Percentiles rank a stretch among this genome's conserved stretches.
Evolutionary conservation across 1,140 invertebrate species (phyloP).

Genomic region (Episyrphus balteatus): DNA sequence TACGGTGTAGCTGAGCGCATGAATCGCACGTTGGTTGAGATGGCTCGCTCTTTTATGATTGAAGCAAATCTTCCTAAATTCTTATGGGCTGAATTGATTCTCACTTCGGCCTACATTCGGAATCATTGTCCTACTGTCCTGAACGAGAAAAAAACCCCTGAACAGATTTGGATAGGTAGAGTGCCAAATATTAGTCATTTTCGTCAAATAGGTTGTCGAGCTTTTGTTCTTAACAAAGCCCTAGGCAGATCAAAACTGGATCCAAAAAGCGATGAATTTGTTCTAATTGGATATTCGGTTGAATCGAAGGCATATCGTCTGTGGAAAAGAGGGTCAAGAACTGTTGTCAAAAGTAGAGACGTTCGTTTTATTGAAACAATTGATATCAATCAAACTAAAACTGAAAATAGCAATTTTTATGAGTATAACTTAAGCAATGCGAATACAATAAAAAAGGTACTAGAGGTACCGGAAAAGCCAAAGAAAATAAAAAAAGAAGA

Average conservation of each 20-base stretch:
- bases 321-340: neutral
- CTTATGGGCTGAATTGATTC: neutral
- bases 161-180: neutral
- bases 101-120: neutral
- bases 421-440: neutral
- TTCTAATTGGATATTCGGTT: neutral
- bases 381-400: neutral
- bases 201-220: neutral
- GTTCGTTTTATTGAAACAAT: neutral
- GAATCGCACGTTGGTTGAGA: neutral
- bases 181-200: neutral
- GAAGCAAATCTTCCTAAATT: neutral
- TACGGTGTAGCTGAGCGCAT: neutral
- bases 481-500: neutral
- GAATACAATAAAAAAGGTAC: neutral
- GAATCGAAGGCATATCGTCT: neutral
- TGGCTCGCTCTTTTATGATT: neutral
- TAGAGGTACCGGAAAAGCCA: neutral
- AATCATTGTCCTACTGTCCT: neutral
- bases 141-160: neutral
- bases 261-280: neutral
- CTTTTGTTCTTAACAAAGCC: neutral
- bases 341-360: neutral
- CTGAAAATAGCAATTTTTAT: neutral
- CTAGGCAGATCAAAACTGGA: neutral